These are phyloP conservation scores for Tenthredo scrophulariae DNA, from an alignment of 2,888 invertebrate species.

Conservation along the genomic window DNA sequence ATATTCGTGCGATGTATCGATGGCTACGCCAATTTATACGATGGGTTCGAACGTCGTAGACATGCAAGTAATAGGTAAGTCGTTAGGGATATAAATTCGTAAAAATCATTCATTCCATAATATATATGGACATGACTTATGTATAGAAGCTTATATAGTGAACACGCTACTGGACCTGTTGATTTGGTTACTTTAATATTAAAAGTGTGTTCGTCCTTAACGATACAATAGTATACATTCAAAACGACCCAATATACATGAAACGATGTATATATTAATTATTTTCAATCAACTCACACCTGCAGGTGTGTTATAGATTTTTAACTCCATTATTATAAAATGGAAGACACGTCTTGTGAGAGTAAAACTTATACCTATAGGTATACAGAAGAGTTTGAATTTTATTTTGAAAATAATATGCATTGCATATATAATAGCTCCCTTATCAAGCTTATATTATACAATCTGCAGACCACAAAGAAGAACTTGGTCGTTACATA, in stretches of 20 bases:
- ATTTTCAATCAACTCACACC: not conserved
- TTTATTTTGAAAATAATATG: not conserved
- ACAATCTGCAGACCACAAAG: not conserved
- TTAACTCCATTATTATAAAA: not conserved
- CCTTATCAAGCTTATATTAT: not conserved
- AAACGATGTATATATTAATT: not conserved
- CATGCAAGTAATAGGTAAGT: constrained; percentile 90
- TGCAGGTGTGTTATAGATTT: not conserved
- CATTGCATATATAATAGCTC: not conserved
- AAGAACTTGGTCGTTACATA: not conserved
- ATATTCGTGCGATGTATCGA: constrained; percentile 91
- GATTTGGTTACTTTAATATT: constrained; percentile 19
- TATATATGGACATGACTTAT: constrained; percentile 23
- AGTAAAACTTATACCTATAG: not conserved
- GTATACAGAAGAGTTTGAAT: not conserved
- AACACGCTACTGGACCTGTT: constrained; percentile 16
- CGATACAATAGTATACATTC: not conserved
- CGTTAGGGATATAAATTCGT: constrained; percentile 19
- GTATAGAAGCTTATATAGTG: constrained; percentile 14
- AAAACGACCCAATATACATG: not conserved
- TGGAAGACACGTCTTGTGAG: not conserved
- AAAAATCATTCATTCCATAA: not conserved
- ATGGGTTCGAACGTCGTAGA: constrained; percentile 89
- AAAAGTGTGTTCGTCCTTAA: constrained; percentile 7
- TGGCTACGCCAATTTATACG: constrained; percentile 90